Evolutionary conservation across 1,140 invertebrate species (phyloP), one percentile per base, ranked within the genome.

Genomic region (fruit fly (Drosophila melanogaster)): DNA sequence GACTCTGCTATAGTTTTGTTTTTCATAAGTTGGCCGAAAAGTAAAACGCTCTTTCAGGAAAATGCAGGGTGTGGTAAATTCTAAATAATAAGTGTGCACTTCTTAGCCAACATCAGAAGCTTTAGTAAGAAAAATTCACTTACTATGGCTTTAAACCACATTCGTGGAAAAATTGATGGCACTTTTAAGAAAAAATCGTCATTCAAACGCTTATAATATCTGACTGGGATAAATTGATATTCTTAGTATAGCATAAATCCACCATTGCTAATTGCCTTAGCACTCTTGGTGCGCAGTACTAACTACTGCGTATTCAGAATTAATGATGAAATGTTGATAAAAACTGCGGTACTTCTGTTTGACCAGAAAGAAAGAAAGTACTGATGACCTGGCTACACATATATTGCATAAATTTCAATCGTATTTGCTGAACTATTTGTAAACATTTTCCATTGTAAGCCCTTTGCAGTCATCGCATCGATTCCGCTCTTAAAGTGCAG

Each of bases 361-460:
- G 26, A 12, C 5, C 46, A 30, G 24, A 26, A 26, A n/a, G 4
- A 7, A 15, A 5, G n/a, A 4, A 3, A n/a, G 19, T 19, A 12
- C 43, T 44, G 43, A 44, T 22, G 43, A 15, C 24, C 24, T 30
- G 26, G n/a, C 47, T 30, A n/a, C 15, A 33, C 47, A 50, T 15
- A 17, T 17, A n/a, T 50, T 24, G 47, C 47, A 30, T 71, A 58
- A 67, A 59, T 54, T 24, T 38, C 53, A 47, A 40, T 35, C 30
- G 47, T 79, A 84, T 83, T 84, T 83, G 65, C 54, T 53, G 7
- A 76, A 62, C 76, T 75, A 70, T 79, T 83, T 61, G 59, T 66
- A 70, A 56, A 55, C 73, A 50, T 50, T 50, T 66, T 49, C 46
- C 47, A 30, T 53, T 41, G 64, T 55, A 51, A 40, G 14, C 54